Conservation (phyloP, 2,888 invertebrate species). For the Laspeyria flexula region DNA sequence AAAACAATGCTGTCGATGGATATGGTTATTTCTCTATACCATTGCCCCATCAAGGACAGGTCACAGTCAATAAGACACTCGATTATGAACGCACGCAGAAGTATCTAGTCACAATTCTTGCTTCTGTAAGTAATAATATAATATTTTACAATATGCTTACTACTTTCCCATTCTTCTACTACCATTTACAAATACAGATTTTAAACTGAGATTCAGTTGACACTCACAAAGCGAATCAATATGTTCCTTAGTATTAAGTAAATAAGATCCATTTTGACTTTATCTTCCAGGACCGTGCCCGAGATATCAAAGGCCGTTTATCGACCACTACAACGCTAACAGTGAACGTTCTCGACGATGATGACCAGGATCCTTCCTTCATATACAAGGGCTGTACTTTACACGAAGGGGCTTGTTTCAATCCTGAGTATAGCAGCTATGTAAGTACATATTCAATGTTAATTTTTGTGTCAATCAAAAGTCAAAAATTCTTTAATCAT, state of each 20-base stretch:
- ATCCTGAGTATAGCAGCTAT: conserved; percentile 94
- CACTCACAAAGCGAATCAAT: no score
- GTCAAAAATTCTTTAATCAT: no score
- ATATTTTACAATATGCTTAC: no score
- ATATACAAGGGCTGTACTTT: conserved; percentile 94
- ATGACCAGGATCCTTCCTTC: conserved; percentile 96
- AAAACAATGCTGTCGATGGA: conserved; percentile 89
- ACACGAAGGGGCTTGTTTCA: conserved; percentile 93
- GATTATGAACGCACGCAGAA: conserved; percentile 95
- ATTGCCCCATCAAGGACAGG: conserved; percentile 94
- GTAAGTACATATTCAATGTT: conserved; percentile 81
- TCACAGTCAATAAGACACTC: conserved; percentile 93
- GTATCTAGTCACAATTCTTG: conserved; percentile 95
- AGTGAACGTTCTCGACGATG: conserved; percentile 94
- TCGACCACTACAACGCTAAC: conserved; percentile 94
- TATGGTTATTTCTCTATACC: conserved; percentile 94
- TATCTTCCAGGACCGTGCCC: conserved; percentile 91
- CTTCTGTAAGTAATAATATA: conserved; percentile 90
- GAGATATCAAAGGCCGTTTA: conserved; percentile 90
- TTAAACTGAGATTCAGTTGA: no score
- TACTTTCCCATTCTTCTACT: no score
- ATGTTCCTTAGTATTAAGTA: no score
- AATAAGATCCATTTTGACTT: not conserved
- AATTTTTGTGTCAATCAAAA: no score
- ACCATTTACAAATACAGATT: no score